Conservation (phyloP, 2,797 vertebrate species). For the Anisognathus igniventris region DNA sequence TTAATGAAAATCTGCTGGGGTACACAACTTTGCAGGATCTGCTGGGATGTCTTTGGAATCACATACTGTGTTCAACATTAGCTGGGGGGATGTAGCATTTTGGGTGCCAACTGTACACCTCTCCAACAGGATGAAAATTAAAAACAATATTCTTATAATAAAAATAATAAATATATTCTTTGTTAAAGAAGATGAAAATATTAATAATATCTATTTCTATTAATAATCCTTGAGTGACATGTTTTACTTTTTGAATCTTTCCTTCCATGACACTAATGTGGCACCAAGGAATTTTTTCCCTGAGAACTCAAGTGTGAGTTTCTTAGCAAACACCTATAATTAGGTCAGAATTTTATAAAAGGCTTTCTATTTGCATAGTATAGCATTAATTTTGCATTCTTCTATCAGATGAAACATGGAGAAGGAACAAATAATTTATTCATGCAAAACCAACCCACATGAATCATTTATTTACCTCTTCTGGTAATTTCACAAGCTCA, state of each 20-base stretch:
- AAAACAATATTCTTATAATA: no score
- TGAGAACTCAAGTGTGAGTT: not conserved
- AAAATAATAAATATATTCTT: not conserved
- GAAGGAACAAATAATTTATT: conserved; percentile 73
- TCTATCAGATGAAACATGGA: conserved; percentile 50
- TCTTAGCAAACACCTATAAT: conserved; percentile 60
- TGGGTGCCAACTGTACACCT: not conserved
- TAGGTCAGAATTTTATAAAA: conserved; percentile 64
- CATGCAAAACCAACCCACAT: conserved; percentile 69
- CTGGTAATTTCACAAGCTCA: conserved; percentile 62
- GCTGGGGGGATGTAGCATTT: not conserved
- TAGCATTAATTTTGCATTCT: conserved; percentile 70
- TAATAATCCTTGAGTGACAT: not conserved
- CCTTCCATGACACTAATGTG: not conserved
- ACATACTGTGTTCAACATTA: not conserved
- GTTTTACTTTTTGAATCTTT: not conserved
- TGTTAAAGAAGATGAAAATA: not conserved
- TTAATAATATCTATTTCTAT: not conserved
- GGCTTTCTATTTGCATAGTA: conserved; percentile 62
- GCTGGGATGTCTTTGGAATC: not conserved
- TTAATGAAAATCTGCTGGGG: not conserved
- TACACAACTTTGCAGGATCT: not conserved
- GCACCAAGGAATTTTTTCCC: not conserved
- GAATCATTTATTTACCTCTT: conserved; percentile 76
- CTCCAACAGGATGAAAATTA: not conserved